Evolutionary conservation across 2,113 vertebrate species (phyloP).

Genomic region (Halichoeres trimaculatus): DNA sequence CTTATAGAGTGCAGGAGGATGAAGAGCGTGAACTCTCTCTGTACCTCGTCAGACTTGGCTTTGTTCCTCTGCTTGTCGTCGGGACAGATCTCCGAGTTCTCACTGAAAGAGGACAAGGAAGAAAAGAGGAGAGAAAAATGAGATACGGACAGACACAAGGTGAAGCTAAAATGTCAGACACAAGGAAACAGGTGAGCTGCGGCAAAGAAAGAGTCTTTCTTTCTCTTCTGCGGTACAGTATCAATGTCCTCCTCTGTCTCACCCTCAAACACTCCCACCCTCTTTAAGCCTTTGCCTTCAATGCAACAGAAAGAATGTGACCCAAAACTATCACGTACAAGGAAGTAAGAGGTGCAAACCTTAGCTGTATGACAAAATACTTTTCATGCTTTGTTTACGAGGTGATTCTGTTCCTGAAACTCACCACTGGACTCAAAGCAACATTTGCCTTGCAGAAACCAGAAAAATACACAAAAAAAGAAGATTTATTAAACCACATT

Average conservation of each 20-base stretch:
- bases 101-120: conserved; percentile 77
- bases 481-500: no score
- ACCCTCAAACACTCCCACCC: no score
- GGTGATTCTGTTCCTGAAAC: no score
- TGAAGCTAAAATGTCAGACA: conserved; percentile 53
- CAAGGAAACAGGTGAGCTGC: conserved; percentile 36
- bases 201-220: conserved; percentile 15
- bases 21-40: not conserved
- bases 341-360: not conserved
- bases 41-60: conserved; percentile 85
- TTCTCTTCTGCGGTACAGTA: not conserved
- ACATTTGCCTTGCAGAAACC: no score
- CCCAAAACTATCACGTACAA: not conserved
- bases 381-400: not conserved
- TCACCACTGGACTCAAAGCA: no score
- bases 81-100: conserved; percentile 83
- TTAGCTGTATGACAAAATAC: not conserved
- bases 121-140: not conserved
- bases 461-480: no score
- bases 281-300: no score
- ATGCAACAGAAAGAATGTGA: not conserved
- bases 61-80: conserved; percentile 89
- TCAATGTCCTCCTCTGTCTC: not conserved
- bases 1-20: no score
- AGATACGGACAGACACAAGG: conserved; percentile 26